Evolutionary conservation across 2,888 invertebrate genomes (phyloP).

Genomic region (Muschampia plurimacula): DNA sequence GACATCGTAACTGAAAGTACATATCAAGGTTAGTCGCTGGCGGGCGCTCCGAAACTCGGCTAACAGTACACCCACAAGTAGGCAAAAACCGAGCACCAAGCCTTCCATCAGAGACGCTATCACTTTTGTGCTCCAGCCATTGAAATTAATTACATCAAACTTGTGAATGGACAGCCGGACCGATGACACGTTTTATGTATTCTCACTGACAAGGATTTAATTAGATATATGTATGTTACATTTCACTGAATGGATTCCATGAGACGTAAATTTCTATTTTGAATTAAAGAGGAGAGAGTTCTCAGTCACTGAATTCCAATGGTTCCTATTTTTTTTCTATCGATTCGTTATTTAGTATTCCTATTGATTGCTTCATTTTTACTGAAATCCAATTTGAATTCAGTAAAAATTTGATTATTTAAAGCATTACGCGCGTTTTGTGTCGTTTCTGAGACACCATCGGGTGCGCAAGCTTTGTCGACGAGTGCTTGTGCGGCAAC

Average conservation of each 20-base stretch:
- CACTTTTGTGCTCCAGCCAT: constrained; percentile 73
- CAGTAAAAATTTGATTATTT: constrained; percentile 54
- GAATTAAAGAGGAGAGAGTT: constrained; percentile 61
- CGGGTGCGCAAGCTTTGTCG: constrained; percentile 45
- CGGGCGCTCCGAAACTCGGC: constrained; percentile 78
- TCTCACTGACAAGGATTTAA: constrained; percentile 68
- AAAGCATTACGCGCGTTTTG: constrained; percentile 50
- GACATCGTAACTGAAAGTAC: constrained; percentile 82
- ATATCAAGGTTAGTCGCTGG: constrained; percentile 81
- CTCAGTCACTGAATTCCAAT: constrained; percentile 57
- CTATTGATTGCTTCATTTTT: constrained; percentile 51
- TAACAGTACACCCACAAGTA: constrained; percentile 76
- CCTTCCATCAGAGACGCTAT: constrained; percentile 61
- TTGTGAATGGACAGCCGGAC: constrained; percentile 69
- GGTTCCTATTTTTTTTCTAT: constrained; percentile 37
- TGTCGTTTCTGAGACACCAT: constrained; percentile 52
- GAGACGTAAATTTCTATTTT: constrained; percentile 53
- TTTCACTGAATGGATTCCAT: constrained; percentile 51
- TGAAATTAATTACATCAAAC: constrained; percentile 73
- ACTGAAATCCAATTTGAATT: constrained; percentile 55
- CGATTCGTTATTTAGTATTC: constrained; percentile 29
- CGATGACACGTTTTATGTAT: constrained; percentile 60
- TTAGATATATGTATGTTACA: constrained; percentile 55
- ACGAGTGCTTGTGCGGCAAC: constrained; percentile 58
- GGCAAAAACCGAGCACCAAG: constrained; percentile 75